Base-by-base conservation (phyloP, 1,140 invertebrate genomes). In the Ditylenchus dipsaci region DNA sequence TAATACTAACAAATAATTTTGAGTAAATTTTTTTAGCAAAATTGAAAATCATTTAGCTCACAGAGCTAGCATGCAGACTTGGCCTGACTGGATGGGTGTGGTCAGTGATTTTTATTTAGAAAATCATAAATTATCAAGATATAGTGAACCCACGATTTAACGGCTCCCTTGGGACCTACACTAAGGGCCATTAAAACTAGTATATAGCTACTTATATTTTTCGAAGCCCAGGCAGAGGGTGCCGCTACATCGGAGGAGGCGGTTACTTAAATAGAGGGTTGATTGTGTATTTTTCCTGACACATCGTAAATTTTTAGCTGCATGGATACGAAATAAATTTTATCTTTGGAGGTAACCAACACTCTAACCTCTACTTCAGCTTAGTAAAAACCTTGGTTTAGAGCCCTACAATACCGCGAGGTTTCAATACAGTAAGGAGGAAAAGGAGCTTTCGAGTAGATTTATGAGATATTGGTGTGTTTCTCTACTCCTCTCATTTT, bases 251-350 rank as follows among this genome's bases (percentile, higher is more conserved):
- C n/a, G n/a, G n/a, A n/a, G n/a, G n/a, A n/a, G n/a, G n/a, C n/a
- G n/a, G n/a, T n/a, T n/a, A n/a, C n/a, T n/a, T n/a, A n/a, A n/a
- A n/a, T n/a, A n/a, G n/a, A n/a, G n/a, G n/a, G n/a, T n/a, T n/a
- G n/a, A n/a, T n/a, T n/a, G n/a, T n/a, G n/a, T n/a, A n/a, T n/a
- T n/a, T n/a, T n/a, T n/a, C n/a, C n/a, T n/a, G n/a, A 38, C 33
- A 38, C 33, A 3, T 38, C 11, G 3, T 11, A 38, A 38, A 38
- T 38, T 38, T 38, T 38, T 11, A 38, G 33, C 53, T 74, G 19
- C 93, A 96, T 83, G 93, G 89, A 0, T 93, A 96, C 84, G 93
- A 97, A 84, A 95, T 97, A 69, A 91, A 88, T 79, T 97, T 92
- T 84, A 38, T 38, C 11, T 38, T 38, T 38, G 33, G 33, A 11